Evolutionary conservation across 2,113 vertebrate genomes (phyloP).

Genomic region (Cyphomyrus discorhynchus): DNA sequence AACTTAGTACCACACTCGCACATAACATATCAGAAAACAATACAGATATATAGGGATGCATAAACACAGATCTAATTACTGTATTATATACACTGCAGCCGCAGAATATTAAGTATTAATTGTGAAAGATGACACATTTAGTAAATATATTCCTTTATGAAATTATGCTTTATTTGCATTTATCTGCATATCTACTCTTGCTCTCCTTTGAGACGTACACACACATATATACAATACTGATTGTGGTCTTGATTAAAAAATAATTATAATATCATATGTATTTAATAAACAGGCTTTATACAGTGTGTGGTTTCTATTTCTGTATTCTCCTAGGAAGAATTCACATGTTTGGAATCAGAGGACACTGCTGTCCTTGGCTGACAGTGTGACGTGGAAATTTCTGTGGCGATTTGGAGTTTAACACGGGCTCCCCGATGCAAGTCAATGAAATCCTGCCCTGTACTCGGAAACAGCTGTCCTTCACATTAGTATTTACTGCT

Average conservation of each 20-base stretch:
- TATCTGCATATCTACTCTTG: no score
- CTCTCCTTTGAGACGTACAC: neutral
- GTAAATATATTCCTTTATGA: neutral
- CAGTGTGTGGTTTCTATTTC: neutral
- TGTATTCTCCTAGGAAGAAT: neutral
- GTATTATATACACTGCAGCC: neutral
- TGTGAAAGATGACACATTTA: neutral
- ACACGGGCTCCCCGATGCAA: neutral
- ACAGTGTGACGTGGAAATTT: neutral
- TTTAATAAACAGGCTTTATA: neutral
- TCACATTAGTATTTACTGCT: neutral
- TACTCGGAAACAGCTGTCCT: neutral
- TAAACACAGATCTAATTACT: neutral
- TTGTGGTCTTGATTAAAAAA: neutral
- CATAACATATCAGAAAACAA: neutral
- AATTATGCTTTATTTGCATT: neutral
- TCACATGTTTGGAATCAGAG: neutral
- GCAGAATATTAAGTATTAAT: neutral
- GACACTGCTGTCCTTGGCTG: neutral
- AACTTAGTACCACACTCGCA: neutral
- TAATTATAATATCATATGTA: neutral
- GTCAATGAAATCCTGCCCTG: neutral
- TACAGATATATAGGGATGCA: neutral
- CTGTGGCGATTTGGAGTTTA: neutral
- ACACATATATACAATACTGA: neutral